These are phyloP conservation scores for Frankliniella fusca DNA, from an alignment of 2,888 invertebrate genomes.

Conservation along the genomic window DNA sequence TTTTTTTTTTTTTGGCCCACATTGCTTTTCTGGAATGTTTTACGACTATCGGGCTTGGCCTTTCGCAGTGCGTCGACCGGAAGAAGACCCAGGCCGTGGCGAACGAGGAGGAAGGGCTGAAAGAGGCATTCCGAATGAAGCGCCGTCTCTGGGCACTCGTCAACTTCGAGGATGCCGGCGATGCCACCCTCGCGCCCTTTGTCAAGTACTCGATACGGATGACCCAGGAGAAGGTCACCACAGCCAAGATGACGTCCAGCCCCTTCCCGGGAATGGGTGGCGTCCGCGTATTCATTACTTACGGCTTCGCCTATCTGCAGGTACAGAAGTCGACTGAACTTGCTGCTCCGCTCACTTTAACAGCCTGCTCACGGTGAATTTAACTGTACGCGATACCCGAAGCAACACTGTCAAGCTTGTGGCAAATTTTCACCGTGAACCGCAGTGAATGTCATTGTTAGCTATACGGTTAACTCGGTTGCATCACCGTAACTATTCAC, in stretches of 20 bases:
- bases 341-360: too few relatives aligned
- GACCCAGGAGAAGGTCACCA: constrained; percentile 45
- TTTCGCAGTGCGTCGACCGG: constrained; percentile 50
- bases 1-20: too few relatives aligned
- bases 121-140: constrained; percentile 56
- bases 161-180: constrained; percentile 38
- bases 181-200: constrained; percentile 45
- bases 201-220: constrained; percentile 51
- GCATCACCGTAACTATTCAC: too few relatives aligned
- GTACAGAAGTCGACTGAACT: not conserved
- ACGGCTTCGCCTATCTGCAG: constrained; percentile 72
- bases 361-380: too few relatives aligned
- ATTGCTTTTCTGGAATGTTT: not conserved
- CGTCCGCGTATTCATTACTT: constrained; percentile 57
- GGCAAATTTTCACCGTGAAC: too few relatives aligned
- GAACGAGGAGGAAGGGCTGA: constrained; percentile 57
- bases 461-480: too few relatives aligned
- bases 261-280: constrained; percentile 47
- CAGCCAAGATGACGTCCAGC: constrained; percentile 44
- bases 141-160: constrained; percentile 66
- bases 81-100: constrained; percentile 45
- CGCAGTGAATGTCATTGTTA: too few relatives aligned
- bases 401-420: too few relatives aligned
- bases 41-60: too few relatives aligned
- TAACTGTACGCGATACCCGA: too few relatives aligned